Evolutionary conservation across 2,888 invertebrate genomes (phyloP).

Genomic region (Leptopilina syphax): DNA sequence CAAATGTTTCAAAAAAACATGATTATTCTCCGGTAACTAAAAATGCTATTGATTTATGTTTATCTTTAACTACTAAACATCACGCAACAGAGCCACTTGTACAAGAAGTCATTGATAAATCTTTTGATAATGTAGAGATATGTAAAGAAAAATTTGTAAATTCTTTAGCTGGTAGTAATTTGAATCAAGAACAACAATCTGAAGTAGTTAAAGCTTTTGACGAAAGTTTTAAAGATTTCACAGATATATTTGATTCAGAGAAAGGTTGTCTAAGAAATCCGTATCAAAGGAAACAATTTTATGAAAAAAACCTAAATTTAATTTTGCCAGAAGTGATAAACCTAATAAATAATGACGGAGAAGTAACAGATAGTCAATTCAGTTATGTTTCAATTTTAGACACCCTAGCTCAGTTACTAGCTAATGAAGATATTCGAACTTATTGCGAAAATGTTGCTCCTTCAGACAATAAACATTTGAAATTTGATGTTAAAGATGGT

Average conservation of each 20-base stretch:
- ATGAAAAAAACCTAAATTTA: conserved; percentile 1
- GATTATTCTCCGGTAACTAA: neutral
- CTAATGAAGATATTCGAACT: neutral
- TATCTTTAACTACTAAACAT: neutral
- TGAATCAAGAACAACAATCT: neutral
- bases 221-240: neutral
- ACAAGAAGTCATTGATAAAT: neutral
- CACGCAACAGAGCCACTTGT: neutral
- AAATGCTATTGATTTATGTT: neutral
- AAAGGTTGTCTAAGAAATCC: neutral
- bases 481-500: neutral
- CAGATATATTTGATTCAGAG: neutral
- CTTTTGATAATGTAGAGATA: neutral
- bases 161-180: neutral
- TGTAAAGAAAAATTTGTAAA: neutral
- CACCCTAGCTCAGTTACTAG: neutral
- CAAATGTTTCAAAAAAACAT: neutral
- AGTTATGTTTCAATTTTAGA: neutral
- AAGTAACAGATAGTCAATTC: neutral
- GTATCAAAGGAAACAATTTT: neutral
- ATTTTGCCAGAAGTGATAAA: neutral
- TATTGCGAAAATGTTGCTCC: neutral
- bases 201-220: neutral
- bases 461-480: neutral
- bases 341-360: conserved; percentile 79